These are phyloP conservation scores for Dascillus cervinus DNA, from an alignment of 2,888 invertebrate species.

Conservation along the genomic window DNA sequence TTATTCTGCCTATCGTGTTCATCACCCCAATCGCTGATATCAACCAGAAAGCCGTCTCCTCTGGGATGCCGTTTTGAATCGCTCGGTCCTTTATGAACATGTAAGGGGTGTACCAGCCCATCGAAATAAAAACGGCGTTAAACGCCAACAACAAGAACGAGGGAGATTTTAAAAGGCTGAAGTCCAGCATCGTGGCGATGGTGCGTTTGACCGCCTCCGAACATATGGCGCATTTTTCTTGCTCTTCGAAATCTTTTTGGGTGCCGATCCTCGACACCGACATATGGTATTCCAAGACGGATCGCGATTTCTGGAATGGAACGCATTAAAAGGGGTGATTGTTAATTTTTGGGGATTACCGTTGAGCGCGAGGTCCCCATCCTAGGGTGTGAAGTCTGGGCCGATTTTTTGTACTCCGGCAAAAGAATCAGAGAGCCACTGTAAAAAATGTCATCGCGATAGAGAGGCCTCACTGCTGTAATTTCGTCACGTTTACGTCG, in stretches of 20 bases:
- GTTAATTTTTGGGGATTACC: no score
- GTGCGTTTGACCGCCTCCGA: slow-evolving; percentile 67
- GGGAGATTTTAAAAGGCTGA: slow-evolving; percentile 69
- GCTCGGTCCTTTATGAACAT: slow-evolving; percentile 63
- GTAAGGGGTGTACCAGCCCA: slow-evolving; percentile 89
- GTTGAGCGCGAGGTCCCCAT: no score
- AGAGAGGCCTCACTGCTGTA: slow-evolving; percentile 57
- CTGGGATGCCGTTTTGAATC: slow-evolving; percentile 43
- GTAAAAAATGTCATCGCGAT: slow-evolving; percentile 84
- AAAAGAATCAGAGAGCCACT: slow-evolving; percentile 73
- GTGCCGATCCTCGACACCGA: slow-evolving; percentile 71
- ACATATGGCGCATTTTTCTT: slow-evolving; percentile 57
- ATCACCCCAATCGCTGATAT: slow-evolving; percentile 79
- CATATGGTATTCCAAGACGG: slow-evolving; percentile 69
- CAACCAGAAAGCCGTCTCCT: slow-evolving; percentile 52
- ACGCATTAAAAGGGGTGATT: no score
- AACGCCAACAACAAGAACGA: slow-evolving; percentile 76
- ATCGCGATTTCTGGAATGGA: slow-evolving; percentile 24
- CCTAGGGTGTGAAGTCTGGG: slow-evolving; percentile 7
- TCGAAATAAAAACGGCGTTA: slow-evolving; percentile 83
- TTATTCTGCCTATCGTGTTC: slow-evolving; percentile 79
- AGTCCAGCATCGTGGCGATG: slow-evolving; percentile 74
- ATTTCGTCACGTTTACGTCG: slow-evolving; percentile 5
- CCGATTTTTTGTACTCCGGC: slow-evolving; percentile 55
- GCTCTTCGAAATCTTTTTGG: slow-evolving; percentile 57